Evolutionary conservation across 2,113 vertebrate genomes (phyloP).

Genomic region (Hemibagrus wyckioides): DNA sequence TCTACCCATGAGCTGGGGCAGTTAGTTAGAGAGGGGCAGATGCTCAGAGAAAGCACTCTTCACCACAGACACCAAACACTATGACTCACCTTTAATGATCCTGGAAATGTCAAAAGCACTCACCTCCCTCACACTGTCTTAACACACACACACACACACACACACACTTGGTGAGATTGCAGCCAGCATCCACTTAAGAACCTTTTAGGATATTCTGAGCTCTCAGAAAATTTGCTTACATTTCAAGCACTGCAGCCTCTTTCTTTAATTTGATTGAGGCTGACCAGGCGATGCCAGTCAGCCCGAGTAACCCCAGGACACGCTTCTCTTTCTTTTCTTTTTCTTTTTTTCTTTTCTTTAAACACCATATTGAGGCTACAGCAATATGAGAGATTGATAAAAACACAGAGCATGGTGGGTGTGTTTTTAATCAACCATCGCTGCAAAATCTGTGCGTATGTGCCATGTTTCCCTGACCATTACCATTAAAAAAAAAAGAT

Average conservation of each 20-base stretch:
- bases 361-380: neutral
- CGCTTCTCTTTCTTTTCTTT: neutral
- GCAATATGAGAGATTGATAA: neutral
- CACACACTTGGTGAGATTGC: slow-evolving; percentile 21
- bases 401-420: neutral
- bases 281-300: slow-evolving; percentile 11
- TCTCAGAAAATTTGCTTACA: slow-evolving; percentile 29
- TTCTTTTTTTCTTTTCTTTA: neutral
- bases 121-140: slow-evolving; percentile 28
- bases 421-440: neutral
- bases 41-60: slow-evolving; percentile 56
- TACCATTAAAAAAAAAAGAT: neutral
- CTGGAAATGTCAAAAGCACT: slow-evolving; percentile 50
- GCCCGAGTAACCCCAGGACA: neutral
- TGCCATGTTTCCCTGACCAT: neutral
- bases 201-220: slow-evolving; percentile 31
- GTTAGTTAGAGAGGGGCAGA: slow-evolving; percentile 62
- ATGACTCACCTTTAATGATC: slow-evolving; percentile 58
- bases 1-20: slow-evolving; percentile 54
- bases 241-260: slow-evolving; percentile 17
- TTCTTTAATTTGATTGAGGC: slow-evolving; percentile 34
- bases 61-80: slow-evolving; percentile 41
- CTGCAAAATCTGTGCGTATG: neutral
- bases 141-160: slow-evolving; percentile 14
- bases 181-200: slow-evolving; percentile 33